Evolutionary conservation across 30 jellyfish, hydroid and myxozoan genomes (phyloP).

Genomic region (Chironex yamaguchii): DNA sequence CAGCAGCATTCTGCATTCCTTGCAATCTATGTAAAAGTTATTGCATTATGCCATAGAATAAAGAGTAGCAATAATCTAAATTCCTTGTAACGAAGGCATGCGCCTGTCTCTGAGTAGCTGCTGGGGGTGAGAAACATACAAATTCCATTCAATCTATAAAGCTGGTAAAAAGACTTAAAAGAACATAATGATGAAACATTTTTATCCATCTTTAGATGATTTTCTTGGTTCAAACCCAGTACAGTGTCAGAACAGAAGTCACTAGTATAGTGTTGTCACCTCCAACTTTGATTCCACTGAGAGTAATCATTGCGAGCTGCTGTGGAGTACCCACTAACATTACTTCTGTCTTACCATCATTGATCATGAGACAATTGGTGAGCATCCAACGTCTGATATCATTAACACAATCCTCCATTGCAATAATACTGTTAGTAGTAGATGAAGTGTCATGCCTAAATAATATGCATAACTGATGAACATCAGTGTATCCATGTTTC

Average conservation of each 20-base stretch:
- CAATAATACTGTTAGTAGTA: background rate
- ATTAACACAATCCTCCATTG: conserved; percentile 48
- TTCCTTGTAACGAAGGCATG: conserved; percentile 42
- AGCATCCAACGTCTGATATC: conserved; percentile 55
- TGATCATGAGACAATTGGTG: conserved; percentile 23
- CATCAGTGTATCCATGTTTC: too few species aligned
- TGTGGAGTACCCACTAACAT: conserved; percentile 46
- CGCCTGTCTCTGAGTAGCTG: too few species aligned
- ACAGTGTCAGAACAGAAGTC: conserved; percentile 20
- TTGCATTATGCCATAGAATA: conserved; percentile 55
- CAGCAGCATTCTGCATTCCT: conserved; percentile 64
- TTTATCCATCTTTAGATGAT: conserved; percentile 29
- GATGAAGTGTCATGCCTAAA: too few species aligned
- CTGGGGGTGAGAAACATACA: too few species aligned
- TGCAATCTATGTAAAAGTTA: conserved; percentile 28
- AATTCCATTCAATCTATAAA: conserved; percentile 26
- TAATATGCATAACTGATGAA: too few species aligned
- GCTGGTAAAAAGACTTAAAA: conserved; percentile 20
- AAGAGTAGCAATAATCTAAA: conserved; percentile 44
- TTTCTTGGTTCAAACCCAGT: conserved; percentile 35
- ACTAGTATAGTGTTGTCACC: conserved; percentile 48
- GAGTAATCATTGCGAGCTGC: conserved; percentile 57
- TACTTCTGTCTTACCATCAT: conserved; percentile 43
- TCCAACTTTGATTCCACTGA: conserved; percentile 40
- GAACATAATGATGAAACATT: conserved; percentile 43